Base-by-base conservation (phyloP, 2,888 invertebrate genomes). In the Pyralis farinalis region DNA sequence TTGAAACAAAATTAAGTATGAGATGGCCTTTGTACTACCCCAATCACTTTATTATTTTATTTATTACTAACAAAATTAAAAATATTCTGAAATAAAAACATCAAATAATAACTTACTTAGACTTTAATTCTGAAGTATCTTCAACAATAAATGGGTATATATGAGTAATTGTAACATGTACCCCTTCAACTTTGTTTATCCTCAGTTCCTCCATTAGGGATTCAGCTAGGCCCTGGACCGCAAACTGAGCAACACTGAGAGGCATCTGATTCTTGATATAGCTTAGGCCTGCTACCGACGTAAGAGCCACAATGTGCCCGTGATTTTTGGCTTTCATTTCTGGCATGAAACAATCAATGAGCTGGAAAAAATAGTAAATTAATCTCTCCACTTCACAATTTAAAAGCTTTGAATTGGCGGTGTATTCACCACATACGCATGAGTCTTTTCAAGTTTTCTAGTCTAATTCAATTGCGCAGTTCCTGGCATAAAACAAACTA, bases 61-160 rank as follows among this genome's bases (percentile, higher is more conserved):
- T n/a, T n/a, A n/a, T n/a, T n/a, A n/a, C n/a, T n/a, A n/a, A n/a
- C n/a, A n/a, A n/a, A n/a, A n/a, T n/a, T n/a, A n/a, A n/a, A n/a
- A n/a, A n/a, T n/a, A n/a, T n/a, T n/a, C n/a, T n/a, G n/a, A n/a
- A n/a, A n/a, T n/a, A n/a, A 16, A 16, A 4, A 16, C 16, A 16
- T 16, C 2, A 16, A 16, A 16, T 3, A 16, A 28, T 37, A 32
- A 60, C 63, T 55, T 60, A 91, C 92, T 91, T 87, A 37, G 91
- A 68, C 56, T 90, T 85, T 48, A 92, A 86, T 63, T 92, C 91
- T 22, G 87, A 82, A 34, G 80, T 77, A 10, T 90, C 80, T 53
- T 91, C 84, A 30, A 92, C 84, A 47, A 92, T 91, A 47, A 92
- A 91, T 0, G 93, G 93, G 60, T 92, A 93, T 33, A 92, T 82